Evolutionary conservation across 2,113 vertebrate genomes (phyloP), one percentile per base, ranked within the genome.

Genomic region (Emydura subglobosa): DNA sequence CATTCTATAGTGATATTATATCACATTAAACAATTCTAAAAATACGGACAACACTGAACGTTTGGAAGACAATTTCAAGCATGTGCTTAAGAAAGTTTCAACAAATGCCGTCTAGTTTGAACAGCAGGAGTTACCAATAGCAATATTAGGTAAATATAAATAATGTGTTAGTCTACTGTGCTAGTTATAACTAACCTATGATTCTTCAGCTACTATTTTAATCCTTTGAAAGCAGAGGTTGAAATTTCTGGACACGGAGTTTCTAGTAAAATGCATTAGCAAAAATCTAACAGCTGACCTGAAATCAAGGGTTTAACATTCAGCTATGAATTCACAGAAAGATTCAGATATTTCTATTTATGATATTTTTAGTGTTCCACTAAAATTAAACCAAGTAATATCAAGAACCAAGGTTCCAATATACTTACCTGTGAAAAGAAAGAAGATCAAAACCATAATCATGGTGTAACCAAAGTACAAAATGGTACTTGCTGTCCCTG

Each of bases 381-480:
- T 72, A 82, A 91, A 55, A 8, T 42, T 4, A 86, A 10, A 68
- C 2, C 10, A 7, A 47, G 83, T 53, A 61, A 93, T 79, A 89
- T 82, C 57, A 34, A 24, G 72, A 89, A 90, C 4, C 31, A 25
- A 89, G 10, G 10, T 84, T 87, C 29, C 47, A n/a, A 2, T 19
- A 31, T 14, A 96, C 97, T 95, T 97, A 99, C 99, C 99, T 92
- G 99, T 99, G 96, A 99, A 99, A 92, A 99, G 98, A 98, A 99
- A 99, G 97, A 99, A 99, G 98, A 99, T 99, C 97, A 99, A 98
- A 90, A 99, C 99, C 99, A 99, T 99, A 96, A 99, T 99, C 98
- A 99, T 99, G 92, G 99, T 99, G 94, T 99, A 99, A 93, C 99
- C 99, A 0, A 99, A 99, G 96, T 99, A 99, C 49, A 99, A 98